Evolutionary conservation across 2,113 vertebrate genomes (phyloP).

Genomic region (Sprattus sprattus): DNA sequence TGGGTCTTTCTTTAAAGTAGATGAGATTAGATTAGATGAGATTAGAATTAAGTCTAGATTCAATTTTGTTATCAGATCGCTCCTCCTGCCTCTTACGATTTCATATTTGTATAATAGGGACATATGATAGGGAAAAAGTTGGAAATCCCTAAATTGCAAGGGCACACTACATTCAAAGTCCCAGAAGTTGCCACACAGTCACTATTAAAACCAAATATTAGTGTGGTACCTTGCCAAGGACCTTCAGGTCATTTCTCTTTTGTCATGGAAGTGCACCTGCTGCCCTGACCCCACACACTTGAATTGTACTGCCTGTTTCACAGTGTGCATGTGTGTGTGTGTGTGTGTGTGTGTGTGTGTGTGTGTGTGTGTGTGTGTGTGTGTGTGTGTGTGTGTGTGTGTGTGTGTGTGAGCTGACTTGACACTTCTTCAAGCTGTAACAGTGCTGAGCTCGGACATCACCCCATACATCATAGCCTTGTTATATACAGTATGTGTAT

Average conservation of each 20-base stretch:
- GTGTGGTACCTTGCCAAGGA: neutral
- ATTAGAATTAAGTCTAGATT: neutral
- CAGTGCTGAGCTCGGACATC: neutral
- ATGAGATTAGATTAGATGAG: neutral
- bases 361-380: no score
- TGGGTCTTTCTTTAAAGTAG: neutral
- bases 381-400: no score
- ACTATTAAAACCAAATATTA: neutral
- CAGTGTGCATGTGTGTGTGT: no score
- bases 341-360: no score
- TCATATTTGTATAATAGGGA: neutral
- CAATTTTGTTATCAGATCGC: neutral
- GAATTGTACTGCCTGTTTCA: no score
- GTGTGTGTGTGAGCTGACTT: neutral
- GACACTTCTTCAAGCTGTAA: neutral
- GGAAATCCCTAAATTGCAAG: neutral
- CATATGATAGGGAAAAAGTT: neutral
- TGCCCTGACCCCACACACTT: neutral
- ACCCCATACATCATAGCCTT: neutral
- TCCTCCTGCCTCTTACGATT: neutral
- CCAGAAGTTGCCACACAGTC: neutral
- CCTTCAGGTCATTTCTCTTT: neutral
- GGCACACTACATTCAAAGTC: neutral
- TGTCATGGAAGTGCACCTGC: neutral
- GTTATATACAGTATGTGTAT: neutral